Conservation (phyloP, 64 coral and sea anemone species). For the Montipora cactus region DNA sequence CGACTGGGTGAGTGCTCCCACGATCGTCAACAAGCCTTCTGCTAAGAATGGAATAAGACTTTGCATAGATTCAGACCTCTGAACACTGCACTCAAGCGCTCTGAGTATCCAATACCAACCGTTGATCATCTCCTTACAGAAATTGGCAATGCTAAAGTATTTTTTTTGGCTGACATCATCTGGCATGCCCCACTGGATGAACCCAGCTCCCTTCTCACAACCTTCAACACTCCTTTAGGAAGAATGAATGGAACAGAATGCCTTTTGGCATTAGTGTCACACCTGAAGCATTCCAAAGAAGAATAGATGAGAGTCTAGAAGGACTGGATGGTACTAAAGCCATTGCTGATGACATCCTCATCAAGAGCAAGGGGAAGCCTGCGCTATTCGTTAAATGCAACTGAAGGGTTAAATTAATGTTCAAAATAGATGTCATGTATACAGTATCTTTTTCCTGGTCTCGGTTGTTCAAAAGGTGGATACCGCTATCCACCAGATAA, state of each 20-base stretch:
- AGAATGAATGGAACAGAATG: slow-evolving; percentile 8
- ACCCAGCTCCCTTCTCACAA: slow-evolving; percentile 23
- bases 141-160: slow-evolving; percentile 6
- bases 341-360: neutral
- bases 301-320: slow-evolving; percentile 8
- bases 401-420: too few relatives aligned
- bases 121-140: slow-evolving; percentile 19
- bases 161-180: neutral
- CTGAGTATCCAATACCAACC: slow-evolving; percentile 31
- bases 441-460: too few relatives aligned
- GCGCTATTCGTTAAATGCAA: too few relatives aligned
- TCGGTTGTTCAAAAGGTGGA: too few relatives aligned
- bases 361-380: too few relatives aligned
- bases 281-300: slow-evolving; percentile 10
- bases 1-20: slow-evolving; percentile 8
- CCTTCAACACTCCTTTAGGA: neutral
- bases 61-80: slow-evolving; percentile 27
- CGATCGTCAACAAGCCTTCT: slow-evolving; percentile 11
- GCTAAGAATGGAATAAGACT: slow-evolving; percentile 36
- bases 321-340: neutral
- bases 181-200: neutral
- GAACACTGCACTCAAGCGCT: slow-evolving; percentile 45
- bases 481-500: too few relatives aligned
- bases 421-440: too few relatives aligned
- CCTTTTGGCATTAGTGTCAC: slow-evolving; percentile 24